Evolutionary conservation across 2,888 invertebrate species (phyloP).

Genomic region (Caenorhabditis angaria): DNA sequence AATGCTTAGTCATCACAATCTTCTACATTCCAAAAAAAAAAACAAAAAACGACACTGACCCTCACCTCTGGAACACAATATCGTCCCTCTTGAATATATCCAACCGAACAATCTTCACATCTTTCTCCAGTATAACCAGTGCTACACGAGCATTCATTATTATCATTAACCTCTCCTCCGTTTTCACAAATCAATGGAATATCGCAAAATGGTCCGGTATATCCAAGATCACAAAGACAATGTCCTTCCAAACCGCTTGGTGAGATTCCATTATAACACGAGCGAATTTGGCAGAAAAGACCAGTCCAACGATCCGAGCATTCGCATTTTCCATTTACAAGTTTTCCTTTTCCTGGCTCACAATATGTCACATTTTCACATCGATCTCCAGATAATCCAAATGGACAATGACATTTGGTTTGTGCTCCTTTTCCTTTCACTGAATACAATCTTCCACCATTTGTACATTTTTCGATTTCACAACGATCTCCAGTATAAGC

Average conservation of each 20-base stretch:
- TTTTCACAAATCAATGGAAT: slow-evolving; percentile 53
- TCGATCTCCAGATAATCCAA: slow-evolving; percentile 51
- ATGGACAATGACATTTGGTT: slow-evolving; percentile 56
- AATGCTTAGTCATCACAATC: neutral
- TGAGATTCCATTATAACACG: slow-evolving; percentile 58
- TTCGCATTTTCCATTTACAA: slow-evolving; percentile 57
- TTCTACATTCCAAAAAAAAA: neutral
- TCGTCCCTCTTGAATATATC: slow-evolving; percentile 42
- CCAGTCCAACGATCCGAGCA: slow-evolving; percentile 53
- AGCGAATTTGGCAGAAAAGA: slow-evolving; percentile 52
- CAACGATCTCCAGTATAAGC: slow-evolving; percentile 52
- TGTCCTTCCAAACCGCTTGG: slow-evolving; percentile 54
- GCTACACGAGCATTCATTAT: slow-evolving; percentile 55
- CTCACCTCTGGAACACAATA: slow-evolving; percentile 53
- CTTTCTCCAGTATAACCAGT: slow-evolving; percentile 51
- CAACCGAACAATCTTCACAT: slow-evolving; percentile 50
- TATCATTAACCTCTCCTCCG: slow-evolving; percentile 47
- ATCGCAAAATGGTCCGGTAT: slow-evolving; percentile 59
- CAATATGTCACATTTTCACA: slow-evolving; percentile 58
- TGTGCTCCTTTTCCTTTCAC: slow-evolving; percentile 29
- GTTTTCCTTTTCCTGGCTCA: slow-evolving; percentile 55
- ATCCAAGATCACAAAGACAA: slow-evolving; percentile 58
- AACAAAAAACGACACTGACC: slow-evolving; percentile 1
- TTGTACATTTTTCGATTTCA: slow-evolving; percentile 52
- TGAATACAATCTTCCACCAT: slow-evolving; percentile 50